Conservation (phyloP, 2,797 vertebrate genomes). For the Ambastaia sidthimunki region DNA sequence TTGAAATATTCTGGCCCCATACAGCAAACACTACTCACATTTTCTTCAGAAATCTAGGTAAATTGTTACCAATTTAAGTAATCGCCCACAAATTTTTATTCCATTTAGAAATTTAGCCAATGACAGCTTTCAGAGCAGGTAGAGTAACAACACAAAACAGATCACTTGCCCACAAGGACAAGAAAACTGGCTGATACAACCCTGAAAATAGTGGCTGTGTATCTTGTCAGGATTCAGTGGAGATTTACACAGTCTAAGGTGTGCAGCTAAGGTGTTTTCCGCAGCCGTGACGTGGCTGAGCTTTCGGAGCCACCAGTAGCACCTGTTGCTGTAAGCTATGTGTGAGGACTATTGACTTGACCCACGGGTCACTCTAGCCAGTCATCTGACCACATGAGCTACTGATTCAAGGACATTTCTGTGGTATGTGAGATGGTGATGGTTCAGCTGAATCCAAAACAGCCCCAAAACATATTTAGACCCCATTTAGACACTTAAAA, state of each 20-base stretch:
- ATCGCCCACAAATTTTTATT: not conserved
- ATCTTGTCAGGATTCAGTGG: conserved; percentile 13
- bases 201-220: conserved; percentile 2
- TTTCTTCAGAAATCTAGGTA: not conserved
- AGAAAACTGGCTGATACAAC: not conserved
- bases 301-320: conserved; percentile 16
- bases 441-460: not conserved
- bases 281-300: not conserved
- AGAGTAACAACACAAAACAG: not conserved
- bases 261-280: conserved; percentile 15
- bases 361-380: conserved; percentile 10
- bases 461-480: not conserved
- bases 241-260: conserved; percentile 32
- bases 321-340: conserved; percentile 36
- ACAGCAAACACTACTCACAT: no score
- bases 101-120: not conserved
- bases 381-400: conserved; percentile 25
- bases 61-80: not conserved
- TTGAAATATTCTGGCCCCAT: no score
- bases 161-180: conserved; percentile 14
- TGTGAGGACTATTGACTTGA: conserved; percentile 48
- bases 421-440: not conserved
- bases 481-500: not conserved
- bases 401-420: not conserved
- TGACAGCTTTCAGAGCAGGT: not conserved